Percentiles rank a stretch among this genome's conserved stretches.
Conservation (phyloP, 2,113 vertebrate genomes). For the Dolichallabes microphthalmus region DNA sequence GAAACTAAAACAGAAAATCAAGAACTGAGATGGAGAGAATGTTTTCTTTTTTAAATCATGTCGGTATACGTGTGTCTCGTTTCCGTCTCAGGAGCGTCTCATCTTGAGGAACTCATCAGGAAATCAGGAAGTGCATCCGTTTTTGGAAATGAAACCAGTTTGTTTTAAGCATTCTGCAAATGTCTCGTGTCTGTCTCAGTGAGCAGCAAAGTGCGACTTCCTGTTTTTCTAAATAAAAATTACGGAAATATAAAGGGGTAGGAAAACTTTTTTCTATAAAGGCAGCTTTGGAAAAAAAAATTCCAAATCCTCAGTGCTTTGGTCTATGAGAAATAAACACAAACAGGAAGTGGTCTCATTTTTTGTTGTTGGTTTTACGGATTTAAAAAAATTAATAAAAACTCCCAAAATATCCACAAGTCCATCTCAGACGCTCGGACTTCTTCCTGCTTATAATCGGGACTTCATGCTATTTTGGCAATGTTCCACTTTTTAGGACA, state of each 20-base stretch:
- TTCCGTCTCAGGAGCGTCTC: background rate
- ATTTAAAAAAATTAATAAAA: background rate
- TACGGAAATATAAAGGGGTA: background rate
- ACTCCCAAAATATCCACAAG: background rate
- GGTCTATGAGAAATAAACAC: background rate
- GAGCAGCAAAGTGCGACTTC: background rate
- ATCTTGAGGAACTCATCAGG: background rate
- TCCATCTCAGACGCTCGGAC: background rate
- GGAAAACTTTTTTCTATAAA: background rate
- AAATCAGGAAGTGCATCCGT: background rate
- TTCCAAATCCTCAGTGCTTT: background rate
- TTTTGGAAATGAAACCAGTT: background rate
- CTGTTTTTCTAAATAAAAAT: background rate
- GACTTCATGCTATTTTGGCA: background rate
- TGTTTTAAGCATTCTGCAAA: background rate
- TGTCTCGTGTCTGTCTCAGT: background rate
- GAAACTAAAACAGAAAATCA: background rate
- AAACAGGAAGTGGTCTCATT: background rate
- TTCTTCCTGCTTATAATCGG: background rate
- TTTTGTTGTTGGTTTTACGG: background rate
- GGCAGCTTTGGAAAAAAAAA: background rate
- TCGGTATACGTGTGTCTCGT: background rate
- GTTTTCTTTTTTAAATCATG: too few species aligned
- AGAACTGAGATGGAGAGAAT: background rate
- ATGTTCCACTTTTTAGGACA: background rate